Evolutionary conservation across 2,113 vertebrate species (phyloP).

Genomic region (Ramphastos sulfuratus): DNA sequence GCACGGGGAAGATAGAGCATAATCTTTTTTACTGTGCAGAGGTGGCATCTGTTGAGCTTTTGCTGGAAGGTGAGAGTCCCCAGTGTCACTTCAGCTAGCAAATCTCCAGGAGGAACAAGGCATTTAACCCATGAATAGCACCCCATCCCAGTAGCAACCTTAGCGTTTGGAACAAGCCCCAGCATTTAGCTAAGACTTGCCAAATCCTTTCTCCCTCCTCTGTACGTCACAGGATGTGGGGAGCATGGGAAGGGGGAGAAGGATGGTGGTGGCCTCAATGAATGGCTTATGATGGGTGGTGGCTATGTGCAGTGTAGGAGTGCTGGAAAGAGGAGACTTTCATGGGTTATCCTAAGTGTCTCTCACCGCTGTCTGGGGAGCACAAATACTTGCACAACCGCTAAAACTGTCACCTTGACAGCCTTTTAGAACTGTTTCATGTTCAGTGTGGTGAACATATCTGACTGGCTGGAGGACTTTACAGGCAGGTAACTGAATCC

Average conservation of each 20-base stretch:
- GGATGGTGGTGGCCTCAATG: accelerated
- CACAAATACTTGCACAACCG: neutral
- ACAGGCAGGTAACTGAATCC: neutral
- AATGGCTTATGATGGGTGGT: accelerated
- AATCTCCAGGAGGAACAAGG: neutral
- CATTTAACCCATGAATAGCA: neutral
- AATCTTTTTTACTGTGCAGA: neutral
- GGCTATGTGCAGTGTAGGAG: neutral
- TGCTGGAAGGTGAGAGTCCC: neutral
- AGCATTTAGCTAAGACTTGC: neutral
- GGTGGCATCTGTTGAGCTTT: neutral
- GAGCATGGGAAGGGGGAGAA: neutral
- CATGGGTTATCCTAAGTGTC: neutral
- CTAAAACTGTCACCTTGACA: neutral
- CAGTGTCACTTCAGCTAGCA: neutral
- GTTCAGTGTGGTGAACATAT: neutral
- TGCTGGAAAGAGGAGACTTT: neutral
- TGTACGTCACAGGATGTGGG: neutral
- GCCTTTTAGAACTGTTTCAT: neutral
- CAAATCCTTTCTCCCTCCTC: neutral
- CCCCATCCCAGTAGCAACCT: neutral
- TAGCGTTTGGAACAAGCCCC: neutral
- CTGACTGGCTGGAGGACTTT: neutral
- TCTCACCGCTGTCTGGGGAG: neutral
- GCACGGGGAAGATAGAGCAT: neutral